Base-by-base conservation (phyloP, 2,888 invertebrate genomes). In the Antitype chi region DNA sequence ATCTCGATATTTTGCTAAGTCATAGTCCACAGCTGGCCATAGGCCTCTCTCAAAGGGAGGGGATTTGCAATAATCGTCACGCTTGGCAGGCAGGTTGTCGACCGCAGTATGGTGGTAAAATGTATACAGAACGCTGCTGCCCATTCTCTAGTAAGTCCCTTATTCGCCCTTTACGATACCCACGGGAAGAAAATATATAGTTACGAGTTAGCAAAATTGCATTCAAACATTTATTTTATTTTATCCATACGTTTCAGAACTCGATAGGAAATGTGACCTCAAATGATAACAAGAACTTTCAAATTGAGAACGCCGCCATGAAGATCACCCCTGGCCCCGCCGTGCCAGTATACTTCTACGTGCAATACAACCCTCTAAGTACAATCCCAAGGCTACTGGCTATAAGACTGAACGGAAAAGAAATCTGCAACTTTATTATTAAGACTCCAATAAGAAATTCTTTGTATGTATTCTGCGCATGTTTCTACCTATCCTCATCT, bases 261-360 rank as follows among this genome's bases (percentile, higher is more conserved):
- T 97, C 97, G 96, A 96, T 97, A 68, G 97, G 97, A 0, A 97
- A 97, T 80, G 97, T 97, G 0, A 94, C 96, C 23, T 97, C 97
- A 0, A 90, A 94, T 63, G 97, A 97, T 90, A 97, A 97, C 90
- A 94, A 93, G 49, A 97, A 97, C 83, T 97, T 97, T 90, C 97
- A 97, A 78, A 96, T 97, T 57, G 97, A 97, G 82, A 97, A 97
- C 87, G 94, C 96, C 0, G 96, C 96, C 62, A 97, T 97, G 93
- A 96, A 95, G 83, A 94, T 97, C 38, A 95, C 95, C 68, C 97
- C 97, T 0, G 97, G 97, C 0, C 96, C 97, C 5, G 97, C 97
- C 0, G 93, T 97, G 1, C 91, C 96, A 0, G 95, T 97, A 11
- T 93, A 97, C 11, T 97, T 97, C 91, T 97, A 97, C 91, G 97